Conservation (phyloP, 1,140 invertebrate genomes). For the Laupala kohalensis region DNA sequence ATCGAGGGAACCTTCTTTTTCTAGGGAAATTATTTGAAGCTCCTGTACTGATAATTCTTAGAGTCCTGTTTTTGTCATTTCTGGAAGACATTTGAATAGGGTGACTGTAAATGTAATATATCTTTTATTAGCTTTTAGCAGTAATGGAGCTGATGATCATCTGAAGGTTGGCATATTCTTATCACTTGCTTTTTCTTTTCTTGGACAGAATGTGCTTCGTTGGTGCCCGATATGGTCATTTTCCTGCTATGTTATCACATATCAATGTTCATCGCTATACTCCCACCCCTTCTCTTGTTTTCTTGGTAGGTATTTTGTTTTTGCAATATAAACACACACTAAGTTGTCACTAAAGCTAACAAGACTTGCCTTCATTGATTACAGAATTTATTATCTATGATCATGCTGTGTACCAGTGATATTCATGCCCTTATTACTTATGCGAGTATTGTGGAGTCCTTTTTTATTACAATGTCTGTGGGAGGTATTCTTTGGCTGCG, state of each 20-base stretch:
- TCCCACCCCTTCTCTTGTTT: constrained; percentile 81
- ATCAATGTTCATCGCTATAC: constrained; percentile 75
- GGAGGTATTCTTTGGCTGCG: constrained; percentile 76
- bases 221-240: constrained; percentile 77
- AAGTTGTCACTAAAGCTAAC: background rate
- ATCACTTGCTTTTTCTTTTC: no score
- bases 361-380: constrained; percentile 24
- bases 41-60: no score
- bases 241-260: constrained; percentile 74
- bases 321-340: background rate
- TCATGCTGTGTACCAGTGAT: constrained; percentile 69
- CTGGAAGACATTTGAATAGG: no score
- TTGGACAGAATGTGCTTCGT: constrained; percentile 66
- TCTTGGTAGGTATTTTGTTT: constrained; percentile 56
- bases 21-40: no score
- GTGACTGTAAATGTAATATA: no score
- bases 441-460: constrained; percentile 81
- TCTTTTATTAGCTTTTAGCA: no score
- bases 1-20: no score
- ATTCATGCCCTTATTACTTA: constrained; percentile 89
- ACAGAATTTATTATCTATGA: constrained; percentile 65
- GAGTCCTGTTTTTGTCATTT: no score
- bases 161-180: no score
- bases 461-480: constrained; percentile 85
- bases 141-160: no score